Percentiles rank a stretch among this genome's conserved stretches.
phyloP scores from a whole-genome alignment of 2,113 vertebrate genomes.

The Thymallus thymallus region DNA sequence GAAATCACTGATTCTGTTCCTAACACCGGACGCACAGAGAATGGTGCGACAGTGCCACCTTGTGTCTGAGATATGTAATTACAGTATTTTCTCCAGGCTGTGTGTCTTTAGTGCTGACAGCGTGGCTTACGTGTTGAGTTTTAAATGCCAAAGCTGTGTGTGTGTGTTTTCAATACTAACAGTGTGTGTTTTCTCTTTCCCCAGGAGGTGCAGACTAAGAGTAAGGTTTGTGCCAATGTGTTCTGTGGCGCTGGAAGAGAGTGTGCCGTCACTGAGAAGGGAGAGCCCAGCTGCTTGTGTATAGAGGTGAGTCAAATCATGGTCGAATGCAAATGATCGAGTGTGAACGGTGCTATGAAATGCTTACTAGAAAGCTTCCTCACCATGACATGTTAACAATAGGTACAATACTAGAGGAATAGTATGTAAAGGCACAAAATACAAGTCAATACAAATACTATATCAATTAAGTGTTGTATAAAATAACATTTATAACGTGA shows the following conservation, averaged over 20 bases:
- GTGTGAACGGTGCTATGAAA: too few relatives aligned
- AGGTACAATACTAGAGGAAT: too few relatives aligned
- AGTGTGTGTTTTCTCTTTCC: constrained; percentile 20
- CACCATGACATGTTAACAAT: too few relatives aligned
- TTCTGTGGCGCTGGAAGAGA: constrained; percentile 97
- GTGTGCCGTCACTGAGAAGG: constrained; percentile 92
- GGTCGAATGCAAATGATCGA: not conserved
- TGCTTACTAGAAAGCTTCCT: too few relatives aligned
- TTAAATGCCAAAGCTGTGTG: too few relatives aligned
- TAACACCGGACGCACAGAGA: not conserved
- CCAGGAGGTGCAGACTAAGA: constrained; percentile 92
- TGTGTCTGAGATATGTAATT: constrained; percentile 21
- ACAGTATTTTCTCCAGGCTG: too few relatives aligned
- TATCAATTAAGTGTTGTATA: too few relatives aligned
- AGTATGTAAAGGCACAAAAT: too few relatives aligned
- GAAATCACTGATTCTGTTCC: too few relatives aligned
- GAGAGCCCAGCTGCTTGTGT: constrained; percentile 93
- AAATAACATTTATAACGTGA: too few relatives aligned
- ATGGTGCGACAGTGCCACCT: constrained; percentile 36
- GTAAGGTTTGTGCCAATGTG: constrained; percentile 98
- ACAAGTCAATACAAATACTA: too few relatives aligned
- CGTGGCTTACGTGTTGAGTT: too few relatives aligned
- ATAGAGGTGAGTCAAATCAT: constrained; percentile 82
- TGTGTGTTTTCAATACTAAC: not conserved
- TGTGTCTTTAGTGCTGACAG: not conserved